phyloP scores from a whole-genome alignment of 2,113 vertebrate genomes.

The Bubo scandiacus region DNA sequence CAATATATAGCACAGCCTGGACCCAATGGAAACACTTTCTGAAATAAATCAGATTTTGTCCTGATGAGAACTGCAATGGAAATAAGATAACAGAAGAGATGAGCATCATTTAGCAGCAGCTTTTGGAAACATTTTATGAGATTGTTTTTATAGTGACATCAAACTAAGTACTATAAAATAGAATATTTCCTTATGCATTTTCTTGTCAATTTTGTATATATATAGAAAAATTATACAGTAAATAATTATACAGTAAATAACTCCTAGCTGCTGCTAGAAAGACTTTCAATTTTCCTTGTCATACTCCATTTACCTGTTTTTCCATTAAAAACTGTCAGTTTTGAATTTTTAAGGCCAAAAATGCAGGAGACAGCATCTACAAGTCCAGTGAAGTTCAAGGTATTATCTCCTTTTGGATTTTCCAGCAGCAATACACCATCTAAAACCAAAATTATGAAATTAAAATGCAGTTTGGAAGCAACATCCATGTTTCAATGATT shows the following conservation, averaged over 20 bases:
- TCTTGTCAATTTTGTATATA: not conserved
- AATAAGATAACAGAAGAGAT: not conserved
- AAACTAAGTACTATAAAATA: not conserved
- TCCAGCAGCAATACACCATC: constrained; percentile 91
- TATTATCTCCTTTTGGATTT: constrained; percentile 92
- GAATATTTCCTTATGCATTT: not conserved
- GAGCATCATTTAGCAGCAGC: constrained; percentile 23
- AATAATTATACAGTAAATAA: not conserved
- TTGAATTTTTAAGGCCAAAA: constrained; percentile 79
- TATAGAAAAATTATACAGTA: not conserved
- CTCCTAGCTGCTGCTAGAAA: not conserved
- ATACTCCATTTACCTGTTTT: constrained; percentile 77
- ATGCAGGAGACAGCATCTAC: constrained; percentile 80
- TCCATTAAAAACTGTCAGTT: constrained; percentile 80
- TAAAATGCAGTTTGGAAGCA: constrained; percentile 8
- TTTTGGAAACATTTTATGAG: not conserved
- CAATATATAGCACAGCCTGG: not conserved
- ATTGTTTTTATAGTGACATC: not conserved
- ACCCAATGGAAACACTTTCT: not conserved
- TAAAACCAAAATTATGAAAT: constrained; percentile 55
- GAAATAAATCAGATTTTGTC: constrained; percentile 5
- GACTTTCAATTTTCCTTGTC: not conserved
- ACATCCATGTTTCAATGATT: not conserved
- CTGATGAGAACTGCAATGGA: not conserved
- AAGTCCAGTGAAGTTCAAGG: constrained; percentile 77